Evolutionary conservation across 2,797 vertebrate genomes (phyloP), one percentile per base, ranked within the genome.

Genomic region (Megaceryle alcyon): DNA sequence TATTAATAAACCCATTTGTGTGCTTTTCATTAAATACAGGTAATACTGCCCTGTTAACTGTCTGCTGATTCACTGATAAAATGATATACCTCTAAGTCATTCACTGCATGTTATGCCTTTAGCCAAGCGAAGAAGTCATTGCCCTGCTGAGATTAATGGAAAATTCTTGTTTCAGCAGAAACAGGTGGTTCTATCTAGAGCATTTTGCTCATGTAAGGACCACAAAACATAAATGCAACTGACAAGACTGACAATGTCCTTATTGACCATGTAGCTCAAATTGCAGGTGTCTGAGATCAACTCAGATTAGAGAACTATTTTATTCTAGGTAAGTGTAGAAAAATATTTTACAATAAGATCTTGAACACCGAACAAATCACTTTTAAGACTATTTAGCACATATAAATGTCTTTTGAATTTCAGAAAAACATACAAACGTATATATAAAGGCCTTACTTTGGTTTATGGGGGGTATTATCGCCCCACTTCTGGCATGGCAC

Each of bases 401-500:
- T 33, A 41, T 10, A 37, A 43, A 60, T 51, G 12, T 14, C 23
- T 65, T 71, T 8, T 71, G 68, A 77, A 66, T 28, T 72, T 60
- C 33, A 71, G 35, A 79, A 71, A 61, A 65, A 26, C 22, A 53
- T 26, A 66, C 8, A 54, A 88, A 57, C 5, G 21, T 31, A 70
- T 15, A 46, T 0, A 0, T 61, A 87, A 83, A 53, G 3, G 20
- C 18, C 98, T 84, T 98, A 99, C 99, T 98, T 99, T 17, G 99
- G 99, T 44, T 14, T 82, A 94, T 99, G 99, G 8, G 99, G 99
- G 12, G 0, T 15, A 6, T 2, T 95, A 15, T 94, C 92, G 0
- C 51, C 84, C 99, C 99, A 99, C 76, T 94, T 98, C 88, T 99
- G 99, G 95, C 99, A 99, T 3, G 7, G 5, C 35, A 97, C 97